Evolutionary conservation across 1,140 invertebrate species (phyloP), one percentile per base, ranked within the genome.

Genomic region (Drosophila tropicalis): DNA sequence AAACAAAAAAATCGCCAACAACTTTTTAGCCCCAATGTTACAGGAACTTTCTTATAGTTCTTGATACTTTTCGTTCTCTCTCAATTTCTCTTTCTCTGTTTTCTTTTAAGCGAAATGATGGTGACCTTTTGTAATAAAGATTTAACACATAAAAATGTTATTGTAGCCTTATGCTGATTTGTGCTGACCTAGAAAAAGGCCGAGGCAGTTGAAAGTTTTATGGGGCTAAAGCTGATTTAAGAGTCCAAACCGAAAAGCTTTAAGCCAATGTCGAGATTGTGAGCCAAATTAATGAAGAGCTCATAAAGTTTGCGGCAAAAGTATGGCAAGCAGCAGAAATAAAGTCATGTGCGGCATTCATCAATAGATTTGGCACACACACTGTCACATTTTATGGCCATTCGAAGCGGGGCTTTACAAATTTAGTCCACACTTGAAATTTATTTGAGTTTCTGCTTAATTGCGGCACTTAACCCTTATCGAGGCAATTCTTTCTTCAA

Each of bases 71-170:
- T 3, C 12, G 0, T 39, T 39, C 34, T 12, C 34, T 36, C 5
- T 34, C 32, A 6, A 1, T 39, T 9, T 13, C 36, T 39, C 19
- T 47, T 62, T 12, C 57, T 36, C 32, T 47, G 15, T 47, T 47
- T 47, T 47, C 7, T 47, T 47, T 47, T 47, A 1, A 17, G 40
- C 25, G 22, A 56, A 25, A 60, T 55, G 51, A 47, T 15, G 63
- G 22, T 79, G 83, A 76, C 76, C 84, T 89, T 87, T 87, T 89
- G 83, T 89, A 84, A 83, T 82, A 87, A 73, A 87, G 83, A 84
- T 87, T 79, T 87, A 87, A 83, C 84, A 89, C 84, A 83, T 87
- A 89, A 87, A 87, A 87, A 89, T 89, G 84, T 83, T 86, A 87
- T 87, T 87, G 83, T 78, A 77, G 72, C 76, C 80, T 89, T 87